These are phyloP conservation scores for Procavia capensis DNA, from an alignment of 2,113 vertebrate genomes.

Conservation along the genomic window DNA sequence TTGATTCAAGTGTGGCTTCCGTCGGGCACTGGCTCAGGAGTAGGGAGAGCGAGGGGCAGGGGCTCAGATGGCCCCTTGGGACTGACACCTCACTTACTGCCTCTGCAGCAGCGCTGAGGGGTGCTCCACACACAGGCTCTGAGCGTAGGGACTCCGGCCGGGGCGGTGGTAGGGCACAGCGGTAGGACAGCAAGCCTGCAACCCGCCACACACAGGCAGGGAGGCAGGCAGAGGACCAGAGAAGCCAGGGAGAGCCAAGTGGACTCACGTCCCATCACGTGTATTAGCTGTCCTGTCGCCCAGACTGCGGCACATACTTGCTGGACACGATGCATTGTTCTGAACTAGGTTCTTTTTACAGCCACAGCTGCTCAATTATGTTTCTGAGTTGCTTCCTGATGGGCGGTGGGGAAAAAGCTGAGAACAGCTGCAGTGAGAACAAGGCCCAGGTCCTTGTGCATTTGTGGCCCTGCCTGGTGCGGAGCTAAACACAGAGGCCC, in stretches of 20 bases:
- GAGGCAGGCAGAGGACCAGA: background rate
- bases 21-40: background rate
- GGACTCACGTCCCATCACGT: background rate
- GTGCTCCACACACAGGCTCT: background rate
- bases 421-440: constrained; percentile 75
- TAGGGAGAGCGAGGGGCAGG: background rate
- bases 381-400: constrained; percentile 71
- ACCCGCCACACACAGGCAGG: background rate
- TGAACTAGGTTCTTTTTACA: constrained; percentile 69
- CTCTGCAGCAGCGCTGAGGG: background rate
- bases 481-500: background rate
- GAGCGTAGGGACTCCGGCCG: background rate
- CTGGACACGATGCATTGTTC: background rate
- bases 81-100: background rate
- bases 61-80: background rate
- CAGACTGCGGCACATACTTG: background rate
- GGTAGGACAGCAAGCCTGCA: background rate
- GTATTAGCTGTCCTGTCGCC: background rate
- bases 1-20: background rate
- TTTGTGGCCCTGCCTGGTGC: background rate
- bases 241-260: background rate
- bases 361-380: constrained; percentile 79
- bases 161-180: too few relatives aligned
- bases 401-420: constrained; percentile 52
- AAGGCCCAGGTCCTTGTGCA: background rate